Conservation (phyloP, 2,797 vertebrate genomes). For the Sus cebifrons region DNA sequence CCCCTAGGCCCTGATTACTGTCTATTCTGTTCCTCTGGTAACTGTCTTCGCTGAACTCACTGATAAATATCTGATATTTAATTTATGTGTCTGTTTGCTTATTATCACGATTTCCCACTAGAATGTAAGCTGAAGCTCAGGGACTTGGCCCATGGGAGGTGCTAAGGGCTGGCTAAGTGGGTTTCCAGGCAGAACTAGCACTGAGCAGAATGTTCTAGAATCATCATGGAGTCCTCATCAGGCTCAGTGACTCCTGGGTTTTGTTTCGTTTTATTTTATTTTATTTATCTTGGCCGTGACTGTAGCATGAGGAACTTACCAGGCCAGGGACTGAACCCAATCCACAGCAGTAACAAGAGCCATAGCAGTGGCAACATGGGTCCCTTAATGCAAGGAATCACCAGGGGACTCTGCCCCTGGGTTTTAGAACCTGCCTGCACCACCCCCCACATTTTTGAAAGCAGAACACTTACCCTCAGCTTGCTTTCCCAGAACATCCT, state of each 20-base stretch:
- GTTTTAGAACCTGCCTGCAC: conserved; percentile 1
- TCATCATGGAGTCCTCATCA: background rate
- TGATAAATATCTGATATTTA: background rate
- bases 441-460: background rate
- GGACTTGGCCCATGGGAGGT: background rate
- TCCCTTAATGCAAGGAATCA: too few species aligned
- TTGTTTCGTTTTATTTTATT: too few species aligned
- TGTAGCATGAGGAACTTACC: too few species aligned
- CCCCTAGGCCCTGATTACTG: too few species aligned
- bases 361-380: too few species aligned
- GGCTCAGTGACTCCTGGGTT: background rate
- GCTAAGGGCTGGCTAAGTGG: background rate
- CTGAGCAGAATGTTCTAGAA: conserved; percentile 23
- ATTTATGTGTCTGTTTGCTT: background rate
- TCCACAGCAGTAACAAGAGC: too few species aligned
- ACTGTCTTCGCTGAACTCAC: background rate
- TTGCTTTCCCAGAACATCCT: background rate
- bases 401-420: background rate
- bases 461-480: background rate
- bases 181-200: background rate
- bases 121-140: background rate
- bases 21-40: background rate
- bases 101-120: background rate
- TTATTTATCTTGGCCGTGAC: too few species aligned
- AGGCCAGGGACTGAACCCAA: too few species aligned